Base-by-base conservation (phyloP, 2,888 invertebrate genomes). In the Oscheius sp. region DNA sequence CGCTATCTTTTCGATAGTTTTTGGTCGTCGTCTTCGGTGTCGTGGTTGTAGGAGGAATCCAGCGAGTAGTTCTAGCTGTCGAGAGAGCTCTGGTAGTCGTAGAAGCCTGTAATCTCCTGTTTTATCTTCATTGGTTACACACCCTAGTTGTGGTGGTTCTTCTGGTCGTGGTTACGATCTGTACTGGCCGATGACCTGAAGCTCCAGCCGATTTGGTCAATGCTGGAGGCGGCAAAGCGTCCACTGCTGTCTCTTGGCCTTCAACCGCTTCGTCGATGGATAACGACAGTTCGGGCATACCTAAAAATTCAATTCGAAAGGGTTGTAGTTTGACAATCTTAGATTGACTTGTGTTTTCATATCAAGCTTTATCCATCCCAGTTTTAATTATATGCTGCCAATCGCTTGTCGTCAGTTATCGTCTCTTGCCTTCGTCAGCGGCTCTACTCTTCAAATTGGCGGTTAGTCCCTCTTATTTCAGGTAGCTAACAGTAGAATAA, bases 1-100 rank as follows among this genome's bases (percentile, higher is more conserved):
- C 88, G 65, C 84, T 81, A 57, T 87, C 84, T 63, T 83, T 82
- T 66, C 88, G 73, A 71, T 79, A 86, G 75, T 88, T 88, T 63
- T 78, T 81, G 10, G 77, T 70, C 9, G 58, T 58, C 29, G 82
- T 81, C 42, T 65, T 73, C 2, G 57, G 68, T 29, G 77, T 78
- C 29, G 79, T 72, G 13, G 79, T 55, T 1, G 74, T 57, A 47
- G 63, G 32, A 29, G 47, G 68, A 1, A 35, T 59, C n/a, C 75
- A 68, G 13, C 66, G 70, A 11, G 75, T 75, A 13, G 71, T 53
- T 60, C 65, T 77, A 47, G 65, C 72, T 42, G 68, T 63, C 0
- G 78, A 55, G 4, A 75, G 59, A 33, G 60, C 21, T 2, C 21
- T 13, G 11, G 72, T 62, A n/a, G 62, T 42, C 1, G 73, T 60